These are phyloP conservation scores for Rhodeus uyekii DNA, from an alignment of 2,797 vertebrate species.

Conservation along the genomic window DNA sequence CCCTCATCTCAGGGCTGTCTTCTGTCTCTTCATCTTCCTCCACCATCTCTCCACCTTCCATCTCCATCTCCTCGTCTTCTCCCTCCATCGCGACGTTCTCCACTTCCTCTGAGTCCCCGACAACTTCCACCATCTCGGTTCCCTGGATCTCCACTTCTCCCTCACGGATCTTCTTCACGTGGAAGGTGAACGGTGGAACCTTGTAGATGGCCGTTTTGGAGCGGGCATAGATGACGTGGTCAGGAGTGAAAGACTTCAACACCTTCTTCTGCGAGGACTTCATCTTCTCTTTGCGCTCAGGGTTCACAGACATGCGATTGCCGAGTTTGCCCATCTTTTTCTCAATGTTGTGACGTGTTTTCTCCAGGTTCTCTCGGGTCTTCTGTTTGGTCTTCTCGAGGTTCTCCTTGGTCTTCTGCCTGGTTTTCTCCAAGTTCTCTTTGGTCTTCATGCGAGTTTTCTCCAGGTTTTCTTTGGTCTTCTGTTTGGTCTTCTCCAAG, in stretches of 20 bases:
- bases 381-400: constrained; percentile 77
- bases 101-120: constrained; percentile 80
- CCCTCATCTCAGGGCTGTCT: constrained; percentile 79
- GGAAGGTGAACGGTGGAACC: constrained; percentile 97
- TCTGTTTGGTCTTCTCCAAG: constrained; percentile 88
- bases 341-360: constrained; percentile 95
- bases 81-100: constrained; percentile 67
- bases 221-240: constrained; percentile 91
- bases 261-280: constrained; percentile 91
- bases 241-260: constrained; percentile 95
- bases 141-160: constrained; percentile 90
- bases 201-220: constrained; percentile 94
- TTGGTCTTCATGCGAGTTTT: constrained; percentile 91
- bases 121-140: constrained; percentile 96
- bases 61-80: constrained; percentile 78
- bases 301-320: constrained; percentile 89
- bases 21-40: constrained; percentile 64
- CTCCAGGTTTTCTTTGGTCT: constrained; percentile 94
- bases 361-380: constrained; percentile 82
- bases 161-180: constrained; percentile 95
- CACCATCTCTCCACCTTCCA: constrained; percentile 75
- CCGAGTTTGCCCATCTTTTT: constrained; percentile 97
- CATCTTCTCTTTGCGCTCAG: constrained; percentile 91
- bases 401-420: constrained; percentile 77
- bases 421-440: constrained; percentile 91